phyloP scores from a whole-genome alignment of 2,888 invertebrate genomes.

The Sarcophaga carnaria region DNA sequence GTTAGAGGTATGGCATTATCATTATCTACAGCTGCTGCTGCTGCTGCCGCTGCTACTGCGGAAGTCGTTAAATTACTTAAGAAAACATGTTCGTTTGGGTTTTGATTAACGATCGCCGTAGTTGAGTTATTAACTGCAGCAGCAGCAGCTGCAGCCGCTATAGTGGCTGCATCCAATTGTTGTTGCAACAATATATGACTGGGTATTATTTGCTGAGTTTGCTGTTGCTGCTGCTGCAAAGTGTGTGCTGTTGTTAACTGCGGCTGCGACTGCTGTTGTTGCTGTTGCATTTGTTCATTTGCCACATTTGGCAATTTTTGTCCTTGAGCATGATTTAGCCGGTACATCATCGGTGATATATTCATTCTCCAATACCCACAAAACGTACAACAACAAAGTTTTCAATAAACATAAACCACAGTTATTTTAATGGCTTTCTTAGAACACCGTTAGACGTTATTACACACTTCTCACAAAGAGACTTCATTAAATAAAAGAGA shows the following conservation, averaged over 20 bases:
- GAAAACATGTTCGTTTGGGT: conserved; percentile 19
- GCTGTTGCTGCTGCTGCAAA: conserved; percentile 69
- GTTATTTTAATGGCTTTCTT: neutral
- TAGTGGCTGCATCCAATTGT: conserved; percentile 75
- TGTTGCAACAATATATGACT: conserved; percentile 78
- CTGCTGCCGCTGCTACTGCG: conserved; percentile 43
- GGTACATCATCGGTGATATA: conserved; percentile 79
- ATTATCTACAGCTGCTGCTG: conserved; percentile 63
- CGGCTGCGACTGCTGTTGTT: conserved; percentile 48
- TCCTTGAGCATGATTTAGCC: conserved; percentile 79
- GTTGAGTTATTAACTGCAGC: conserved; percentile 49
- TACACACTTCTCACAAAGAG: neutral
- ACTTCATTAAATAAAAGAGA: neutral
- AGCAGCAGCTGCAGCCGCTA: conserved; percentile 59
- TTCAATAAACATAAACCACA: neutral
- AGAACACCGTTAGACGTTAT: neutral
- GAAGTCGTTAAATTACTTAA: neutral
- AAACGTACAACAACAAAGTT: neutral
- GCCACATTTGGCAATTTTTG: conserved; percentile 73
- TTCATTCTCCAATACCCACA: conserved; percentile 69
- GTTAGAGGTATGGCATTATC: conserved; percentile 34
- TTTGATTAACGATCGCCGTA: neutral
- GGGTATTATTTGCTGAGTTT: conserved; percentile 70
- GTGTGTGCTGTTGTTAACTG: conserved; percentile 41
- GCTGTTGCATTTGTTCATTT: conserved; percentile 72